phyloP scores from a whole-genome alignment of 2,113 vertebrate genomes.

The Rhodinocichla rosea region DNA sequence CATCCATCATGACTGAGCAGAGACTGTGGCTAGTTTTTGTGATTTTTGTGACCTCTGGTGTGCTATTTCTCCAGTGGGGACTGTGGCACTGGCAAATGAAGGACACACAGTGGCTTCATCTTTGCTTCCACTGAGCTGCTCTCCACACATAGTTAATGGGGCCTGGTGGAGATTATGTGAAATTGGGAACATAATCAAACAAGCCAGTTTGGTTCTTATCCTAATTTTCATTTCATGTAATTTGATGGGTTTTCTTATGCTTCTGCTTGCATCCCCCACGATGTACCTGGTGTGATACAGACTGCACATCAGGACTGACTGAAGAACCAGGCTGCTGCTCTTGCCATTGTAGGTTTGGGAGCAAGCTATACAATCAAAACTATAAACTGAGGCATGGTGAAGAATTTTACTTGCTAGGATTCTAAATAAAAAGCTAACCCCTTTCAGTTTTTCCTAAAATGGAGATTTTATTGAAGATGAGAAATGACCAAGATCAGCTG shows the following conservation, averaged over 20 bases:
- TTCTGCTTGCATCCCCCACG: background rate
- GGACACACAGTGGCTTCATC: background rate
- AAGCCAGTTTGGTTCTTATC: background rate
- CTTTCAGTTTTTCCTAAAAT: conserved; percentile 36
- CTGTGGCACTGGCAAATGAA: background rate
- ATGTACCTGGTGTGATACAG: background rate
- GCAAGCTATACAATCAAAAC: background rate
- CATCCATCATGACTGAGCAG: background rate
- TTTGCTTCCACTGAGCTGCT: background rate
- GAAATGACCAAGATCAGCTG: conserved; percentile 33
- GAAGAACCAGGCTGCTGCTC: background rate
- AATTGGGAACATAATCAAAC: background rate
- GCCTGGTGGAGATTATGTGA: background rate
- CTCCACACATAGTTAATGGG: background rate
- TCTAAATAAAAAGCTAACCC: background rate
- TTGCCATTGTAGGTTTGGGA: background rate
- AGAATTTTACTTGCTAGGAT: background rate
- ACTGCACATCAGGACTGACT: background rate
- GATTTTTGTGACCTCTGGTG: background rate
- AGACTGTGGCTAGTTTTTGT: background rate
- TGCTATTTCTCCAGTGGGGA: background rate
- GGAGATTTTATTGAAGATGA: conserved; percentile 26
- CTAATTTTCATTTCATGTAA: background rate
- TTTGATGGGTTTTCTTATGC: background rate
- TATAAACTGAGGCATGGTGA: background rate